Conservation (phyloP, 1,140 invertebrate species). For the Lepidostoma basale region DNA sequence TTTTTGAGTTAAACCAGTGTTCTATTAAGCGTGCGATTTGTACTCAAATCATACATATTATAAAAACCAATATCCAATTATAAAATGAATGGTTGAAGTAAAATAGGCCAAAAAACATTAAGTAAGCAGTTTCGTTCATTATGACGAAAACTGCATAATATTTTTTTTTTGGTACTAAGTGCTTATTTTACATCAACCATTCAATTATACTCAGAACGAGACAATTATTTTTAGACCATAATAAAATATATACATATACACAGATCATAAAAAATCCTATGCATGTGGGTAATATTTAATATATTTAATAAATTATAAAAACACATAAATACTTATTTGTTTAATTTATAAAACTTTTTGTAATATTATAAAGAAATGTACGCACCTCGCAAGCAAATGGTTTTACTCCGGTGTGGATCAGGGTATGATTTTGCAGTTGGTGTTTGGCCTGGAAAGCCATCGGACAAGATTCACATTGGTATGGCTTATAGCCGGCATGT, state of each 20-base stretch:
- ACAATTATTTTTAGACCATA: not conserved
- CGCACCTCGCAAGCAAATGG: conserved; percentile 65
- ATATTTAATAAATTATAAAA: too few relatives aligned
- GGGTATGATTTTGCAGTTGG: conserved; percentile 64
- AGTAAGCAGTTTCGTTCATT: not conserved
- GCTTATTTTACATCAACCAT: too few relatives aligned
- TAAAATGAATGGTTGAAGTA: too few relatives aligned
- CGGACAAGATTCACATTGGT: conserved; percentile 59
- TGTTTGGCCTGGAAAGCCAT: conserved; percentile 63
- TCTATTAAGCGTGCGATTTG: too few relatives aligned
- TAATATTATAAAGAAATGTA: too few relatives aligned
- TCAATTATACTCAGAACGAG: too few relatives aligned
- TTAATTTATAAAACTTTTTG: too few relatives aligned
- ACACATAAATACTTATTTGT: too few relatives aligned
- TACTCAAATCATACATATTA: not conserved
- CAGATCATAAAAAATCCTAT: not conserved
- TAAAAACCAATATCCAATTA: not conserved
- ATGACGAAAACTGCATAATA: not conserved
- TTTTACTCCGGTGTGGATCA: conserved; percentile 66
- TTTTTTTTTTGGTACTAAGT: too few relatives aligned
- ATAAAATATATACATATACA: not conserved
- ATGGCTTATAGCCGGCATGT: conserved; percentile 62
- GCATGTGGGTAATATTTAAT: not conserved
- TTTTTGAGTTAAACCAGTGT: too few relatives aligned
- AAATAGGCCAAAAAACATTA: not conserved